These are phyloP conservation scores for Calliopum simillimum DNA, from an alignment of 2,888 invertebrate genomes.

Conservation along the genomic window DNA sequence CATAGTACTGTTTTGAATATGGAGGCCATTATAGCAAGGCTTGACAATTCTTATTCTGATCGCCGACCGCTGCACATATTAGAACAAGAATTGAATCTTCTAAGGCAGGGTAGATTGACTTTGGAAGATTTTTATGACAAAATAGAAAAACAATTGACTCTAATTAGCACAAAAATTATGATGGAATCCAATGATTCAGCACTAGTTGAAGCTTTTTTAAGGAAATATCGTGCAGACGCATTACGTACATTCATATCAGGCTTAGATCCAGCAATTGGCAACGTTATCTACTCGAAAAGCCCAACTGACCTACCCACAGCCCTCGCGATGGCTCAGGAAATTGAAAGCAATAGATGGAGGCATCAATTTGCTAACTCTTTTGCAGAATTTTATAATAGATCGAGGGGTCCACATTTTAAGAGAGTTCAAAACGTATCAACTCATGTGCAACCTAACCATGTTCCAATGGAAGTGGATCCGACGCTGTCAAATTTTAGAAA, in stretches of 20 bases:
- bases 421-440: background rate
- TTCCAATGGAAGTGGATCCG: background rate
- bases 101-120: constrained; percentile 13
- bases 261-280: constrained; percentile 15
- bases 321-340: constrained; percentile 21
- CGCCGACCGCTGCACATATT: constrained; percentile 32
- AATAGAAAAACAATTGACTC: constrained; percentile 18
- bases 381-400: no score
- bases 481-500: no score
- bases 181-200: background rate
- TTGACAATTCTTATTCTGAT: constrained; percentile 15
- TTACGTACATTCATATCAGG: constrained; percentile 9
- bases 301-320: constrained; percentile 24
- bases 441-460: background rate
- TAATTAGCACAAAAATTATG: constrained; percentile 21
- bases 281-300: constrained; percentile 19
- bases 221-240: constrained; percentile 6
- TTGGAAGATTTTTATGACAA: constrained; percentile 16
- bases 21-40: constrained; percentile 15
- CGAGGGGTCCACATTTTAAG: background rate
- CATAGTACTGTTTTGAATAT: constrained; percentile 25
- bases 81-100: constrained; percentile 34
- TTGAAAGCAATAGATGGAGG: constrained; percentile 34
- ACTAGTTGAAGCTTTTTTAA: background rate
- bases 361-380: constrained; percentile 10